These are phyloP conservation scores for Mellivora capensis DNA, from an alignment of 2,113 vertebrate species.

Conservation along the genomic window DNA sequence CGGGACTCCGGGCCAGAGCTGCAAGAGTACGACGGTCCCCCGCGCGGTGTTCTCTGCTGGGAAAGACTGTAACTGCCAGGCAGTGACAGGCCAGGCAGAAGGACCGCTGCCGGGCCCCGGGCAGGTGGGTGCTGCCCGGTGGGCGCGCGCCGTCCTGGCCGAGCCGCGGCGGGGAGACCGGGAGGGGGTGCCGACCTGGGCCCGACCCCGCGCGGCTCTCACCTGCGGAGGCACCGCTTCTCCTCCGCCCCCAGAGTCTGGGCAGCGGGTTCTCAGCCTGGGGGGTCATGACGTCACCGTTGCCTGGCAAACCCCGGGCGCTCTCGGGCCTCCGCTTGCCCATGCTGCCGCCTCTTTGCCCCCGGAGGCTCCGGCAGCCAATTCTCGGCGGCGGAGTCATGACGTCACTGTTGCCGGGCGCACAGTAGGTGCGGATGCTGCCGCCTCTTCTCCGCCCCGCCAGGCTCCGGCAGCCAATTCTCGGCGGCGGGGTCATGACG, in stretches of 20 bases:
- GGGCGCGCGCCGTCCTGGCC: background rate
- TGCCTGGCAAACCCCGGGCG: background rate
- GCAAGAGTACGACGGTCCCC: background rate
- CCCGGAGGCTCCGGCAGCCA: background rate
- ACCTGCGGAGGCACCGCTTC: background rate
- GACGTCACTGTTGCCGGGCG: background rate
- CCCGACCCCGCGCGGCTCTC: background rate
- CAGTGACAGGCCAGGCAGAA: background rate
- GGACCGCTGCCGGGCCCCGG: background rate
- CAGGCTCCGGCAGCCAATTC: background rate
- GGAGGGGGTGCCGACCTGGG: too few relatives aligned
- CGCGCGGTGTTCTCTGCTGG: background rate
- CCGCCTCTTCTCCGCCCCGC: background rate
- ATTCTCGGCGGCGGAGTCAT: fast-evolving
- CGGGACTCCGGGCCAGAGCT: background rate
- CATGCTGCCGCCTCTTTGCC: background rate
- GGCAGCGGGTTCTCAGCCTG: background rate
- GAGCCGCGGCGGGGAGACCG: background rate
- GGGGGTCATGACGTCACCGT: background rate
- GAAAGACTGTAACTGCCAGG: background rate
- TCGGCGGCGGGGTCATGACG: fast-evolving
- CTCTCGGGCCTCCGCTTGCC: too few relatives aligned
- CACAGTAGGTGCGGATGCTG: background rate
- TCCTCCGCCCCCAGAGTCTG: background rate
- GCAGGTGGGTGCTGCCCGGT: background rate